Evolutionary conservation across 2,113 vertebrate genomes (phyloP).

Genomic region (Microtus ochrogaster): DNA sequence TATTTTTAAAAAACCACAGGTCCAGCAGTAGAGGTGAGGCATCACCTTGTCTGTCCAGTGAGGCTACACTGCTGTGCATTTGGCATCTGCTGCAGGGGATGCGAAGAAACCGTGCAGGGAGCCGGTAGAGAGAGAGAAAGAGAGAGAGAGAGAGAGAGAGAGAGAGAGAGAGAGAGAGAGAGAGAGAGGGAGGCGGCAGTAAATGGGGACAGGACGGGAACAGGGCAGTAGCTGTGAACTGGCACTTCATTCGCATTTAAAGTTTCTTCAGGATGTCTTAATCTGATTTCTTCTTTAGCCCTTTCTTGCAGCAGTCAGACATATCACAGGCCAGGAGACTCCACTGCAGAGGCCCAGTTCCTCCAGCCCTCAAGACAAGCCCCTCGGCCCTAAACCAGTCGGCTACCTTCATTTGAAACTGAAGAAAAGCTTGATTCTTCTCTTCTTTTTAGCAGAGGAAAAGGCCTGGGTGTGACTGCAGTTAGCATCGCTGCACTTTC

Average conservation of each 20-base stretch:
- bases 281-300: background rate
- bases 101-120: too few relatives aligned
- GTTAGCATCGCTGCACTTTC: background rate
- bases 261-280: background rate
- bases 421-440: background rate
- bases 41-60: background rate
- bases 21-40: background rate
- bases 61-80: background rate
- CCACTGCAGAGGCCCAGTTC: background rate
- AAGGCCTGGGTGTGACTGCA: background rate
- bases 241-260: background rate
- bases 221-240: background rate
- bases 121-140: too few relatives aligned
- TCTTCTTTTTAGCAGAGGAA: slow-evolving; percentile 24
- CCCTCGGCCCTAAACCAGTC: background rate
- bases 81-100: background rate
- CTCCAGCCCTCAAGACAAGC: background rate
- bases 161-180: too few relatives aligned
- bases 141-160: too few relatives aligned
- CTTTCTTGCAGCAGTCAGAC: background rate
- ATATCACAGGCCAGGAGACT: background rate
- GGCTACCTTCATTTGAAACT: background rate
- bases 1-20: background rate
- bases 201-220: too few relatives aligned
- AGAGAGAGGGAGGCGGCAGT: too few relatives aligned